Base-by-base conservation (phyloP, 2,113 vertebrate species). In the Corythornis madagascariensis region DNA sequence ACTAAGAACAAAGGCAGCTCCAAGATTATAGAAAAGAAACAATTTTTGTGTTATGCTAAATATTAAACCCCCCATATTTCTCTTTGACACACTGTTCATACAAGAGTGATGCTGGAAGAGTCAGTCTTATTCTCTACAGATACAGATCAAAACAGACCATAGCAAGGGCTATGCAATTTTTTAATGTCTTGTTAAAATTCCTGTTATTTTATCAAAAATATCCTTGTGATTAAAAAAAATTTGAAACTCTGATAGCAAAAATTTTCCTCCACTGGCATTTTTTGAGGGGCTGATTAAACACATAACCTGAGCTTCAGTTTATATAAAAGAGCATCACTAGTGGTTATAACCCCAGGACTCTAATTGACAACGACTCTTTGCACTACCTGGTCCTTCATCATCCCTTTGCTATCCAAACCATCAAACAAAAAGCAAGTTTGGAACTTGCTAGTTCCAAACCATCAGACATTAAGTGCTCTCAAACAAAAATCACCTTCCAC, bases 391-490 rank as follows among this genome's bases (percentile, higher is more conserved):
- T 10, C 25, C 61, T 57, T 28, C 0, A 1, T 4, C 12, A 15
- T 14, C 55, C 8, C 59, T 76, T 33, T 20, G 28, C 40, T 64
- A 5, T 22, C 18, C 33, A 12, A 45, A 29, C 38, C 38, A 38
- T 38, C 38, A 38, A 38, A 11, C 38, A 38, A 38, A 38, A 38
- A 38, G 38, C 38, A 38, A 38, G 38, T 38, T 38, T 38, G 38
- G 38, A 38, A 38, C 38, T 38, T 38, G 38, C 38, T 38, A 10
- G 11, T 8, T 61, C 8, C n/a, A 66, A 88, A 79, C 25, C 31
- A 31, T 45, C 0, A 1, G 52, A 16, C 18, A 6, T 4, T 6
- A 26, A 40, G 12, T 61, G 21, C 45, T 25, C 7, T 13, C 11
- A 1, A 11, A 31, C 0, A 2, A 26, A 7, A 21, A n/a, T 29